Evolutionary conservation across 2,888 invertebrate genomes (phyloP), one percentile per base, ranked within the genome.

Genomic region (Aethes cnicana): DNA sequence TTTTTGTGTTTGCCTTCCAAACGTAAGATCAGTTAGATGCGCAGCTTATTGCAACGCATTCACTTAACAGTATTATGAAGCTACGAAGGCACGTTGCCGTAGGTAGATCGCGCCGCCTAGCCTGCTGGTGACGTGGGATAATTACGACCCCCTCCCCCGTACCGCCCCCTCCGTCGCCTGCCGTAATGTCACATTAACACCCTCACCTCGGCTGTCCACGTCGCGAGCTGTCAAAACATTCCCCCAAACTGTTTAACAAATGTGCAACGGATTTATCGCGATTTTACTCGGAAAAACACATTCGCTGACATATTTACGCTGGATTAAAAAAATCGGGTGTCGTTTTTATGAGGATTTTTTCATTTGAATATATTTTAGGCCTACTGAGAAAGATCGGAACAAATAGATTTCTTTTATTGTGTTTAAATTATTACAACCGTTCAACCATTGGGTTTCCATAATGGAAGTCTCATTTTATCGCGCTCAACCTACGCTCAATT

Each of bases 111-210:
- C 69, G 77, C 76, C 63, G 78, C 78, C 84, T 84, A 85, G 87
- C 73, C 87, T 89, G 88, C 71, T 66, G 66, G 59, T 89, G 88
- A 89, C 88, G 81, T 81, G 85, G 81, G 82, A 85, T 89, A 89
- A 89, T 89, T 89, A 88, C 84, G 79, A 72, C 64, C 69, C 68
- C 72, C 65, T 59, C 64, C 63, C 60, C 60, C 44, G 54, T 47
- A 56, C 62, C 54, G 61, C 47, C 46, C 56, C 25, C 44, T 12
- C 55, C 44, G 58, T 49, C 61, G 41, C 44, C 59, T 57, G 58
- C 44, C 61, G 81, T 84, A 85, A 87, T 87, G 88, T 85, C 84
- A 87, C 81, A 88, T 88, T 88, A 88, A 81, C 88, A 84, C 85
- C 85, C 81, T 76, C 66, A 74, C 80, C 74, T 70, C 68, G 36